Evolutionary conservation across 1,140 invertebrate species (phyloP).

Genomic region (Argopecten irradians): DNA sequence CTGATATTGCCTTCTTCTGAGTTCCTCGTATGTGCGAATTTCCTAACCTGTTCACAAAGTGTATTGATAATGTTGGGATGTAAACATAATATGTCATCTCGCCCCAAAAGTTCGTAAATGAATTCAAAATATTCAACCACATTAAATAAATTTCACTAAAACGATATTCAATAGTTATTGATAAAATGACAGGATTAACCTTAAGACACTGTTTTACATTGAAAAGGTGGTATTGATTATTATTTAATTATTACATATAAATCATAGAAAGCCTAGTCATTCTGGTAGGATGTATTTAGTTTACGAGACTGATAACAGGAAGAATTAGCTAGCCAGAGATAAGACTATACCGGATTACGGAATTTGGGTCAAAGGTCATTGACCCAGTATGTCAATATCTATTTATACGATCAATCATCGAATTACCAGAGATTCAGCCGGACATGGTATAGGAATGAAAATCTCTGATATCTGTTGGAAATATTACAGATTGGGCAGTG

Average conservation of each 20-base stretch:
- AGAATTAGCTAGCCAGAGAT: too few relatives aligned
- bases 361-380: neutral
- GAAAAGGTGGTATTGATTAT: too few relatives aligned
- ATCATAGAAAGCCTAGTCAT: too few relatives aligned
- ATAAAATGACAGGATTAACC: too few relatives aligned
- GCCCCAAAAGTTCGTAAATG: neutral
- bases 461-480: neutral
- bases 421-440: neutral
- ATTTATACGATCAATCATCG: neutral
- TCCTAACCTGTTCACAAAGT: slow-evolving; percentile 5
- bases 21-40: neutral
- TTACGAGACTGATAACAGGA: too few relatives aligned
- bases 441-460: neutral
- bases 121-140: neutral
- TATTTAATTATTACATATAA: too few relatives aligned
- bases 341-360: neutral
- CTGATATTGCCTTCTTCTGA: neutral
- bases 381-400: neutral
- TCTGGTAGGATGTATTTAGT: too few relatives aligned
- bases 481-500: neutral
- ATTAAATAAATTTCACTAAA: too few relatives aligned
- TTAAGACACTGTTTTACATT: too few relatives aligned
- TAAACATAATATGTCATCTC: neutral
- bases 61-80: neutral
- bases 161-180: too few relatives aligned